Base-by-base conservation (phyloP, 1,140 invertebrate species). In the Drosophila paulistorum region DNA sequence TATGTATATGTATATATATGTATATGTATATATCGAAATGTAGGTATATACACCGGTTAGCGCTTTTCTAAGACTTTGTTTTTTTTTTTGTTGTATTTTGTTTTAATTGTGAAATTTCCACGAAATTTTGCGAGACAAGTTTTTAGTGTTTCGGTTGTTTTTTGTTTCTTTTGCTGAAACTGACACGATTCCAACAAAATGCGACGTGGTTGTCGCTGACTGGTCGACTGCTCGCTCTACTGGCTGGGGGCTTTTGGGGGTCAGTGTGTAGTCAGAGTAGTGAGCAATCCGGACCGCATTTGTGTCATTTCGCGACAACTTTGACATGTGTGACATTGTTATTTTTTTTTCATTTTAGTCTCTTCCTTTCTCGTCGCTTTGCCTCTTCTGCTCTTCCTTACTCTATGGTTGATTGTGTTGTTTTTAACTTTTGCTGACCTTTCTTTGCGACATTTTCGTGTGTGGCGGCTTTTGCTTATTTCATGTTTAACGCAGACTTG, bases 261-360 rank as follows among this genome's bases (percentile, higher is more conserved):
- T 79, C 81, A 77, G 77, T 30, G 30, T 30, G 30, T 48, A 10
- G 45, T 48, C 45, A 48, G 45, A 20, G 45, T 51, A 51, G 45
- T 87, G 83, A 83, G 85, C 84, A 87, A 89, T 89, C 77, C 84
- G 65, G 78, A 82, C 81, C 84, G 77, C 84, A 89, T 89, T 89
- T 89, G 85, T 89, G 84, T 89, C 84, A 89, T 89, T 87, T 83
- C 81, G 84, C 85, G 77, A 89, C 85, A 89, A 90, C 84, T 89
- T 90, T 89, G 84, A 89, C 84, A 89, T 89, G 84, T 90, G 84
- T 89, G 84, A 89, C 84, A 89, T 84, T 89, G 85, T 89, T 89
- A 89, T 83, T 83, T 76, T 68, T 54, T 60, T 14, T 33, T 55
- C 30, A 11, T 10, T 37, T 14, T 48, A 37, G 57, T 65, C 58